Percentiles rank a stretch among this genome's conserved stretches.
Conservation (phyloP, 37 sponge, comb jelly and placozoan species). For the Ephydatia muelleri region DNA sequence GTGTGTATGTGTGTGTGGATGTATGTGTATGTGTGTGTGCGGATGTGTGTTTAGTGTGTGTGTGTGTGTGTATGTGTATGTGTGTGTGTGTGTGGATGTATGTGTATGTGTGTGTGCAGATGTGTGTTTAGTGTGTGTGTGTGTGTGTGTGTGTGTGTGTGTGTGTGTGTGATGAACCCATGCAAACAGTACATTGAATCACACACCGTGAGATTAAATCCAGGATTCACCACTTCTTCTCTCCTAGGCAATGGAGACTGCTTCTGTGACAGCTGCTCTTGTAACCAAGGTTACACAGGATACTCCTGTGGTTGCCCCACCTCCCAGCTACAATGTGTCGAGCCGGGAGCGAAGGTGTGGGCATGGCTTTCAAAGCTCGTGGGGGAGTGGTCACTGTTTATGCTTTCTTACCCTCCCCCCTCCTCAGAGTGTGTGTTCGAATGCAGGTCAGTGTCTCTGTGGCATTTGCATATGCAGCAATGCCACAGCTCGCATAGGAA, state of each 20-base stretch:
- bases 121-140: too few relatives aligned
- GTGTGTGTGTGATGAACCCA: neutral
- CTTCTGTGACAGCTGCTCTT: slow-evolving; percentile 21
- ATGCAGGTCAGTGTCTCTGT: slow-evolving; percentile 52
- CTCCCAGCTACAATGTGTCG: slow-evolving; percentile 31
- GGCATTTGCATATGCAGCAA: slow-evolving; percentile 54
- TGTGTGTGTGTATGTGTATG: too few relatives aligned
- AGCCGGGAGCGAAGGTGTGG: slow-evolving; percentile 11
- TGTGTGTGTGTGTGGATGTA: neutral
- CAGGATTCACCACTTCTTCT: neutral
- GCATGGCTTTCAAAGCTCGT: neutral
- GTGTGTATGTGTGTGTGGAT: too few relatives aligned
- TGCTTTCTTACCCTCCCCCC: neutral
- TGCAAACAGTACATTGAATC: too few relatives aligned
- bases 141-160: too few relatives aligned
- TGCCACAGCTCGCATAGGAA: slow-evolving; percentile 23
- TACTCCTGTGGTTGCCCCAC: slow-evolving; percentile 41
- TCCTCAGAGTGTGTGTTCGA: slow-evolving; percentile 27
- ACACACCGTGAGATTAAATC: too few relatives aligned
- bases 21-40: too few relatives aligned
- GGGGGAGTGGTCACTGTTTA: neutral
- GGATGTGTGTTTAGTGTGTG: neutral
- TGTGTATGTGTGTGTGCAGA: too few relatives aligned
- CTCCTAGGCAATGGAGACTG: slow-evolving; percentile 38
- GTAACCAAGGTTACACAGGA: slow-evolving; percentile 41